Evolutionary conservation across 2,888 invertebrate genomes (phyloP).

Genomic region (Sisyra nigra): DNA sequence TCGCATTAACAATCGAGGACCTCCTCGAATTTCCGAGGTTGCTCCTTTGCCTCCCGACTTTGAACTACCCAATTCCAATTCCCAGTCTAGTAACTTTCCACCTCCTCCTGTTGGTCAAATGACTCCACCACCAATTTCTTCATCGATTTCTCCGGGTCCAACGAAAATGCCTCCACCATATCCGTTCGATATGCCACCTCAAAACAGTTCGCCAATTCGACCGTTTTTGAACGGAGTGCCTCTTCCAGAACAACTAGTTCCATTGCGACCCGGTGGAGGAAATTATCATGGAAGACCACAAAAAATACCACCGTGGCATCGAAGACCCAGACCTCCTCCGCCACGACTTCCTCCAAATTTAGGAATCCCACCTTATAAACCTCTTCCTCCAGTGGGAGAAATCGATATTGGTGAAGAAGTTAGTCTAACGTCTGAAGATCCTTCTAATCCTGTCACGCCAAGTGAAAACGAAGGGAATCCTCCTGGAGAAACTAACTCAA

Average conservation of each 20-base stretch:
- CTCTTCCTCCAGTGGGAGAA: constrained; percentile 30
- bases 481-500: not conserved
- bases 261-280: constrained; percentile 35
- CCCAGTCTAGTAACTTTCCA: constrained; percentile 17
- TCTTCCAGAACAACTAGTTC: constrained; percentile 57
- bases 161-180: constrained; percentile 49
- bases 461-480: not conserved
- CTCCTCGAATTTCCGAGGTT: constrained; percentile 67
- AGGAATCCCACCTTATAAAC: constrained; percentile 42
- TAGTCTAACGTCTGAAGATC: constrained; percentile 24
- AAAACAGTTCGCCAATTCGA: constrained; percentile 33
- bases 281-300: constrained; percentile 26
- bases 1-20: constrained; percentile 79
- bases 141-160: constrained; percentile 25
- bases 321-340: constrained; percentile 37
- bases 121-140: constrained; percentile 29
- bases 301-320: constrained; percentile 47
- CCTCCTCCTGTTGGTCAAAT: constrained; percentile 28
- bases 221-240: constrained; percentile 53
- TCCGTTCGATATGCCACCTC: constrained; percentile 57
- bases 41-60: constrained; percentile 54
- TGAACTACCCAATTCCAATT: constrained; percentile 32
- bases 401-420: constrained; percentile 23
- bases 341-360: constrained; percentile 32
- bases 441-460: constrained; percentile 10